Evolutionary conservation across 2,797 vertebrate genomes (phyloP).

Genomic region (Sandelia bainsii): DNA sequence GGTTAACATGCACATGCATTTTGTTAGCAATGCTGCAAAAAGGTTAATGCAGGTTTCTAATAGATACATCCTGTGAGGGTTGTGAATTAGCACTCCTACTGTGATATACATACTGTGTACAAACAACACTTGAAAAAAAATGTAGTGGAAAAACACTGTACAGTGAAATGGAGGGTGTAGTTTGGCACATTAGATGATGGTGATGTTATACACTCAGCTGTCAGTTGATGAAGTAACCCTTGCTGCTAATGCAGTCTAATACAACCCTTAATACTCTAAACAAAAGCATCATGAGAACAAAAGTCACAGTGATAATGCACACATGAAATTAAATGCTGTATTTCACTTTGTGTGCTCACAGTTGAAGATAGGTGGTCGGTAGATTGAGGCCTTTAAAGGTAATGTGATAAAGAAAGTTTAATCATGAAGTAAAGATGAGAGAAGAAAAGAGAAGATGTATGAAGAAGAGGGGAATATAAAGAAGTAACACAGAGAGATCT

Average conservation of each 20-base stretch:
- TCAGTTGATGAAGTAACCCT: not conserved
- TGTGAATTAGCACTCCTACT: not conserved
- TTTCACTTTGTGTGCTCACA: no score
- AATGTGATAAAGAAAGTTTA: no score
- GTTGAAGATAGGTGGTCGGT: no score
- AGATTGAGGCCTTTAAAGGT: no score
- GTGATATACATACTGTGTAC: not conserved
- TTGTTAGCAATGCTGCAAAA: not conserved
- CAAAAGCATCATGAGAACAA: not conserved
- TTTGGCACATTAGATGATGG: not conserved
- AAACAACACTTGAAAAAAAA: not conserved
- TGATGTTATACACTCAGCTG: not conserved
- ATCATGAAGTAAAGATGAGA: not conserved
- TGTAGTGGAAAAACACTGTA: not conserved
- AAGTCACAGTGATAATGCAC: not conserved
- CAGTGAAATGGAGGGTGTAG: not conserved
- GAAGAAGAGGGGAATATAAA: not conserved
- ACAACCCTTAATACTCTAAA: not conserved
- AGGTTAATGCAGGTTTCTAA: conserved; percentile 2
- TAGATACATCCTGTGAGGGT: not conserved
- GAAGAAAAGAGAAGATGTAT: not conserved
- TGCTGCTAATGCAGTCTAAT: not conserved
- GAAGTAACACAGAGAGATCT: conserved; percentile 11
- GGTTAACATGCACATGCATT: not conserved
- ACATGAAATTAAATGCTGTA: not conserved